Conservation (phyloP, 2,797 vertebrate genomes). For the Acrossocheilus fasciatus region DNA sequence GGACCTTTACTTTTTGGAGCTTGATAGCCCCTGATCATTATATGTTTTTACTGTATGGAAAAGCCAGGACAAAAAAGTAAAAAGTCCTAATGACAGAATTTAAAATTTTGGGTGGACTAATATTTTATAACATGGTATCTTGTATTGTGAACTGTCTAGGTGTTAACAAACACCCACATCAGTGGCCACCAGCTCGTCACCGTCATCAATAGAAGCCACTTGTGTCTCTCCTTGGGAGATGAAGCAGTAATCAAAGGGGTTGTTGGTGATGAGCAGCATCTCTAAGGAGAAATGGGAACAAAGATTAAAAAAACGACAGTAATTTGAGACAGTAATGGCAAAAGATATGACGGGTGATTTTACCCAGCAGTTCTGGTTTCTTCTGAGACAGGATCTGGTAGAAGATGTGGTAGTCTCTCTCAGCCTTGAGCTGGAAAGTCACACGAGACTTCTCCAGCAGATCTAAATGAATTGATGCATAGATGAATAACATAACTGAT, state of each 20-base stretch:
- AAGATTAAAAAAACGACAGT: background rate
- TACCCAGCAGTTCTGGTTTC: slow-evolving; percentile 68
- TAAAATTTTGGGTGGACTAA: background rate
- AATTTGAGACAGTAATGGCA: background rate
- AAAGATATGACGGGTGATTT: background rate
- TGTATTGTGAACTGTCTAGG: background rate
- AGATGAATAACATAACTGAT: background rate
- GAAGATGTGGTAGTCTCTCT: slow-evolving; percentile 73
- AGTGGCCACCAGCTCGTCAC: slow-evolving; percentile 86
- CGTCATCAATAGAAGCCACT: slow-evolving; percentile 86
- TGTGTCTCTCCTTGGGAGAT: slow-evolving; percentile 90
- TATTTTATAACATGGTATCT: background rate
- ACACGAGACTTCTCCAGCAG: slow-evolving; percentile 87
- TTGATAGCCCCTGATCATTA: background rate
- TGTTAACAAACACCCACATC: slow-evolving; percentile 75
- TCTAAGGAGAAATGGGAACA: slow-evolving; percentile 69
- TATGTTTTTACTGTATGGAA: background rate
- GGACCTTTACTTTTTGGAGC: background rate
- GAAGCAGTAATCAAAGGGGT: slow-evolving; percentile 85
- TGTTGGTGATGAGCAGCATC: slow-evolving; percentile 88
- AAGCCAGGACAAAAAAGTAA: background rate
- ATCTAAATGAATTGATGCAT: slow-evolving; percentile 68
- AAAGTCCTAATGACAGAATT: background rate
- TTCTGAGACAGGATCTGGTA: slow-evolving; percentile 85
- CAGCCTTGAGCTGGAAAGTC: slow-evolving; percentile 85